These are phyloP conservation scores for Aix galericulata DNA, from an alignment of 2,113 vertebrate genomes.

Conservation along the genomic window DNA sequence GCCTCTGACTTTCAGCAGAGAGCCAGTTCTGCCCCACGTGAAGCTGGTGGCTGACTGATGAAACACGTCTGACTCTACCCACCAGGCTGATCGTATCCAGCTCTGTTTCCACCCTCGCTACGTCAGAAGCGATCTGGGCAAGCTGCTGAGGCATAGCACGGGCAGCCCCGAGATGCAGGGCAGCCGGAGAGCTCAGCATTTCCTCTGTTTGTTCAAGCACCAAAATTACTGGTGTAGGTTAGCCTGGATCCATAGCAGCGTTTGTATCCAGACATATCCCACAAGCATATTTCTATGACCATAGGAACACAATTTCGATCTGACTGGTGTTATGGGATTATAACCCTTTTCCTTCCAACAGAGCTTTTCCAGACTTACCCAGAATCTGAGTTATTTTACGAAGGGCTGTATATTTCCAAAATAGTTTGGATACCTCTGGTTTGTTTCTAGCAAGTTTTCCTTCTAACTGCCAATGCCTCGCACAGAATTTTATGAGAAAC, in stretches of 20 bases:
- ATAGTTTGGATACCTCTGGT: not conserved
- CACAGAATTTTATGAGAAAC: constrained; percentile 14
- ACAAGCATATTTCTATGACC: not conserved
- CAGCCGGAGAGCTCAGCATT: not conserved
- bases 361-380: not conserved
- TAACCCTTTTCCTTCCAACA: not conserved
- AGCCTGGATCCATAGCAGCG: not conserved
- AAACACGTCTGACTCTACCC: not conserved
- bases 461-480: not conserved
- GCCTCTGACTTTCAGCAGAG: not conserved
- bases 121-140: not conserved
- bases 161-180: not conserved
- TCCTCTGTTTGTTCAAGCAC: not conserved
- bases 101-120: not conserved
- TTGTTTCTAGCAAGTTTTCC: not conserved
- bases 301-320: not conserved
- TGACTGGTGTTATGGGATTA: not conserved
- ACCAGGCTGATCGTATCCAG: not conserved
- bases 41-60: not conserved
- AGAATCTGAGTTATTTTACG: constrained; percentile 23
- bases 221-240: not conserved
- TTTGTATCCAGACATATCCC: not conserved
- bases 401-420: not conserved
- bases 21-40: not conserved
- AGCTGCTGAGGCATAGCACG: not conserved